Evolutionary conservation across 2,888 invertebrate genomes (phyloP), one percentile per base, ranked within the genome.

Genomic region (Dione juno): DNA sequence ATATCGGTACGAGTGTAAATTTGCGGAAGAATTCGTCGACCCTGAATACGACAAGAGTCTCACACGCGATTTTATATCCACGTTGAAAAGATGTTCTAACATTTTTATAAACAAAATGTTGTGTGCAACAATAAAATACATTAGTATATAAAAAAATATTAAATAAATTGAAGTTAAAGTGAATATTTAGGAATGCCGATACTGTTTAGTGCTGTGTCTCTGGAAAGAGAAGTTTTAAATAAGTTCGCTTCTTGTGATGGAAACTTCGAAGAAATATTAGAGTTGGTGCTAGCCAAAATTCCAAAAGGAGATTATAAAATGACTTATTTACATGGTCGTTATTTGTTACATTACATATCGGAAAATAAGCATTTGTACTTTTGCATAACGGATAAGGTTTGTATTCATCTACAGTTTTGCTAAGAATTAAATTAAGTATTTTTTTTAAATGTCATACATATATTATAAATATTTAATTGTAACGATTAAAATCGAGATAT

Each of bases 371-470:
- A 97, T 74, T 95, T 97, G 77, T 99, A 97, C 85, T 95, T 99
- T 93, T 99, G 98, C 83, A 97, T 99, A 70, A 98, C 98, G 43
- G 98, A 98, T 88, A 97, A 97, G 93, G 97, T 97, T 94, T 94
- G 96, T 94, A 79, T 48, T 57, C 37, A 41, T 64, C 40, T 72
- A 69, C 64, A 43, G 57, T 74, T 75, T 35, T 45, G 19, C 35
- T 45, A 61, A 16, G 16, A 28, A n/a, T 5, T 5, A 11, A 61
- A 28, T n/a, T 0, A 14, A n/a, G 6, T 43, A 3, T 37, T 50
- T 50, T 19, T 19, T 21, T 13, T 50, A 11, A 19, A 3, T 28
- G 2, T 28, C 19, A 50, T 11, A 19, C 16, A 57, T 37, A 61
- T 28, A 45, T 45, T 61, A 14, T n/a, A 19, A 65, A 64, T 13